Conservation (phyloP, 2,888 invertebrate genomes). For the Anticlea derivata region DNA sequence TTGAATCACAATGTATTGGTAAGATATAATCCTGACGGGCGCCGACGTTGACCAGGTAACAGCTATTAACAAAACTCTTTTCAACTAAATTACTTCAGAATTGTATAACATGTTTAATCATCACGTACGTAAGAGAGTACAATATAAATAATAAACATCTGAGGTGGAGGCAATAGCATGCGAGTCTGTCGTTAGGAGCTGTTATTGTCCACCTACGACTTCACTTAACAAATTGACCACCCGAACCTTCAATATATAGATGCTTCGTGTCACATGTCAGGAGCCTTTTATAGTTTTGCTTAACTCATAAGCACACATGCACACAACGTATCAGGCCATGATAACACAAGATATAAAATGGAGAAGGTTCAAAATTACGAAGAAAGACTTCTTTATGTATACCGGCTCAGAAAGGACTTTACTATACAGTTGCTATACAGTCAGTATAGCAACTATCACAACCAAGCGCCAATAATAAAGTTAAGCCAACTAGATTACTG, state of each 20-base stretch:
- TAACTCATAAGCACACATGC: conserved; percentile 1
- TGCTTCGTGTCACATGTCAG: conserved; percentile 24
- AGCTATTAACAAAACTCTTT: too few relatives aligned
- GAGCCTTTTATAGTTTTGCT: conserved; percentile 11
- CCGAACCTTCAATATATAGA: conserved; percentile 12
- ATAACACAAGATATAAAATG: too few relatives aligned
- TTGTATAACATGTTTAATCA: conserved; percentile 6
- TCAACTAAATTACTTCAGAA: not conserved
- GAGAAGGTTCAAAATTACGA: too few relatives aligned
- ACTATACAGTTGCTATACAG: too few relatives aligned
- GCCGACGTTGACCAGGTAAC: too few relatives aligned
- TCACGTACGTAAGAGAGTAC: conserved; percentile 35
- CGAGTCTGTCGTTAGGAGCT: conserved; percentile 66
- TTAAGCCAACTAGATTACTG: not conserved
- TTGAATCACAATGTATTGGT: too few relatives aligned
- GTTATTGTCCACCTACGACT: conserved; percentile 62
- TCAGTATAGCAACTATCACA: too few relatives aligned
- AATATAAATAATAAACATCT: conserved; percentile 56
- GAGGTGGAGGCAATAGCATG: conserved; percentile 58
- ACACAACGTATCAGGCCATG: not conserved
- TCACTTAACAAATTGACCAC: conserved; percentile 74
- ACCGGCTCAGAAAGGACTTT: too few relatives aligned
- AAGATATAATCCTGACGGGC: too few relatives aligned
- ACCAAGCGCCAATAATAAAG: not conserved
- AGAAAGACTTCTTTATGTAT: too few relatives aligned